Base-by-base conservation (phyloP, 2,888 invertebrate genomes). In the Andrena marginata region DNA sequence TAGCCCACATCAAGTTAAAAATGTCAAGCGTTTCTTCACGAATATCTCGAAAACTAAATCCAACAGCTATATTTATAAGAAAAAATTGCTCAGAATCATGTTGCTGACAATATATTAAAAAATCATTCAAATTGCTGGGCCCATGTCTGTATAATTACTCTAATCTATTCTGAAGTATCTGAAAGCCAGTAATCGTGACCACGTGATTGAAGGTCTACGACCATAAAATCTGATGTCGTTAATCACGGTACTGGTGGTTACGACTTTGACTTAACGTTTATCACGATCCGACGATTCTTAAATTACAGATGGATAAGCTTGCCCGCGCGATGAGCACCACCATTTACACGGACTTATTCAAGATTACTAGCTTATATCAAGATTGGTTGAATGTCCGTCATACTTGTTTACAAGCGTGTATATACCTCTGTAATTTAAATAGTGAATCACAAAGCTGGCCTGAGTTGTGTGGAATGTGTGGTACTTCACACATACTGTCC, bases 381-480 rank as follows among this genome's bases (percentile, higher is more conserved):
- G 23, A 10, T 29, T 76, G 29, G 42, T 62, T 48, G 31, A 65
- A 35, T 42, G 59, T 35, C n/a, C 13, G 10, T 51, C 5, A 67
- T 13, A 56, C 23, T 48, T 73, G 35, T 65, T 73, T 35, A 26
- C 7, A 13, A 13, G 1, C 10, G 51, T 10, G 3, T 20, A 26
- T 10, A 10, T 35, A n/a, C 31, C 48, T 7, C 42, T 69, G 13
- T 13, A 42, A 75, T 69, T 54, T 56, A 13, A 71, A 51, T 49
- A 33, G 20, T 8, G 1, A 16, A 42, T 42, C 42, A 42, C 42
- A 42, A 16, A 42, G 42, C 16, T 13, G 42, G 42, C 4, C 42
- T 16, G 42, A 42, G 16, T 42, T 42, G 16, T 42, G 42, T 42
- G 42, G 42, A 16, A 42, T 42, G 5, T 42, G 42, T 16, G 42